These are phyloP conservation scores for Oriolus oriolus DNA, from an alignment of 2,113 vertebrate genomes.

Conservation along the genomic window DNA sequence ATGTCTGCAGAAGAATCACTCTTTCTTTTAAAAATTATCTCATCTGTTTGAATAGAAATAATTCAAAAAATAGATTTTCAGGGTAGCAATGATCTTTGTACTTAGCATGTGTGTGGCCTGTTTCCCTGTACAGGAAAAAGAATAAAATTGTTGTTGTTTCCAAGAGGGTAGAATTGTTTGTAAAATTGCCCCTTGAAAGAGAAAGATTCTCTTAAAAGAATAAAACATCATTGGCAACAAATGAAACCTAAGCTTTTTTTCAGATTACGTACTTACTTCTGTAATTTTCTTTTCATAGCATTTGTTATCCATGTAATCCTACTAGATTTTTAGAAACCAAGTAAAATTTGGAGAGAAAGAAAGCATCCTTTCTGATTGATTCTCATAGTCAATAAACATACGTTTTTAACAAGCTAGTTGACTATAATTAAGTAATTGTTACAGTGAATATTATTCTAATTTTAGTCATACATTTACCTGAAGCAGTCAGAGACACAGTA, in stretches of 20 bases:
- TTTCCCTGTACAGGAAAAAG: neutral
- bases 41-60: neutral
- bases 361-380: neutral
- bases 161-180: neutral
- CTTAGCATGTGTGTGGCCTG: neutral
- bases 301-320: neutral
- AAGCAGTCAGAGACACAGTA: neutral
- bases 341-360: neutral
- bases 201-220: neutral
- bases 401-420: conserved; percentile 4
- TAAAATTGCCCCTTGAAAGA: neutral
- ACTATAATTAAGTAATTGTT: neutral
- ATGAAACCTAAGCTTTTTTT: neutral
- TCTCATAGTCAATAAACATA: neutral
- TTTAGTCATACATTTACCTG: neutral
- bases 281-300: neutral
- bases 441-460: neutral
- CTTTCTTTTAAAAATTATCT: neutral
- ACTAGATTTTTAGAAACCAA: neutral
- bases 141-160: neutral
- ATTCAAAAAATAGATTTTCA: neutral
- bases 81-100: neutral
- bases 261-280: neutral
- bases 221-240: neutral
- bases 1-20: neutral